Conservation (phyloP, 64 coral and sea anemone genomes). For the Dendrophyllia cribrosa region DNA sequence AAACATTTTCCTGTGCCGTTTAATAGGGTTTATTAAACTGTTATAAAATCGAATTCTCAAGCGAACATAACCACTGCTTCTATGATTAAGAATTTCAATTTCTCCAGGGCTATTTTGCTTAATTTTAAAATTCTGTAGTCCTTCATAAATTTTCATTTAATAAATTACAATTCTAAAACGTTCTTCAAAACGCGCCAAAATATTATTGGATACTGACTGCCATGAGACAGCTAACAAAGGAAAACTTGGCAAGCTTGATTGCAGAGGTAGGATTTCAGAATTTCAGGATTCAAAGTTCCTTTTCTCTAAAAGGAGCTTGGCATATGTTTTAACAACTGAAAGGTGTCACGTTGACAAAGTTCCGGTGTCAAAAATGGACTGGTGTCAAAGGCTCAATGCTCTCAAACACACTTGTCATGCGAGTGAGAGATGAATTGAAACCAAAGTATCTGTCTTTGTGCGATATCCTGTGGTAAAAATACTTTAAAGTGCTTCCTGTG, state of each 20-base stretch:
- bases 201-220: too few species aligned
- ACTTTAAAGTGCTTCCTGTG: constrained; percentile 25
- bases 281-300: neutral
- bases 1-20: too few species aligned
- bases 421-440: constrained; percentile 44
- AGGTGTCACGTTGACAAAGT: neutral
- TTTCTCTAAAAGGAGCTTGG: neutral
- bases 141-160: too few species aligned
- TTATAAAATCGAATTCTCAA: too few species aligned
- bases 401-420: constrained; percentile 16
- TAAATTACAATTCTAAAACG: too few species aligned
- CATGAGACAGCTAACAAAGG: too few species aligned
- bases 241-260: neutral
- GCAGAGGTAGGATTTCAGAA: neutral
- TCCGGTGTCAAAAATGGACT: constrained; percentile 4
- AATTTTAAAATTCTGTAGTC: too few species aligned
- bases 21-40: too few species aligned
- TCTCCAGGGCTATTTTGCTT: too few species aligned
- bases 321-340: neutral
- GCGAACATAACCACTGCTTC: too few species aligned
- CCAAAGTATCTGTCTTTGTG: neutral
- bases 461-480: neutral
- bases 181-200: too few species aligned
- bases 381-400: neutral
- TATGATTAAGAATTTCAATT: too few species aligned